Base-by-base conservation (phyloP, 2,113 vertebrate genomes). In the Pterocles burchelli region DNA sequence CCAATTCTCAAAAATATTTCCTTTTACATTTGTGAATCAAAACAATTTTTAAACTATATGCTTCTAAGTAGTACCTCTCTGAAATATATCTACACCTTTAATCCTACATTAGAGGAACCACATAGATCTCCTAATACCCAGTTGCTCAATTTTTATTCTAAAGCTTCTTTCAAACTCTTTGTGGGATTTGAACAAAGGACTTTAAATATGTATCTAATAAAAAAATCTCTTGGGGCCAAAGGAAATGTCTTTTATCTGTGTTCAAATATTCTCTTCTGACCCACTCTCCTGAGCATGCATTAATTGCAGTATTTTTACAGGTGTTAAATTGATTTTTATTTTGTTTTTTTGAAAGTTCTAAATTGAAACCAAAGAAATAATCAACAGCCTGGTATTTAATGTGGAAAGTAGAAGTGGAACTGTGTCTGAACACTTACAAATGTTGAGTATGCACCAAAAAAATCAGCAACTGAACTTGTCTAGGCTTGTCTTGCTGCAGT, bases 121-220 rank as follows among this genome's bases (percentile, higher is more conserved):
- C 17, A 29, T 9, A 46, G 36, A 9, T 85, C 25, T 74, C 21
- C 29, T 83, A 61, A 82, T 82, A 80, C 31, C 29, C 17, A 33
- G 36, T 3, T 83, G 46, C 59, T 31, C 31, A 52, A 36, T 80
- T 93, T 87, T 93, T 59, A 68, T 33, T 70, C 49, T 66, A 49
- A 87, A 81, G 22, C 31, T 14, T 72, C 22, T 78, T 95, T 72
- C 57, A 52, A 36, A 68, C 17, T 72, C 73, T 72, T 78, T 28
- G 4, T 28, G 41, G 70, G 45, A 78, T 82, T 93, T 89, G 46
- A 82, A 43, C 89, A 36, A 82, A 91, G 21, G 31, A 65, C 41
- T 11, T 95, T 54, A 95, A 91, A 79, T 94, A 78, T 61, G 49
- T 85, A 52, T 72, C 57, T 85, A 90, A 88, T 85, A 89, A 94